Percentiles rank a stretch among this genome's conserved stretches.
These are phyloP conservation scores for Ctena decussata DNA, from an alignment of 2,888 invertebrate genomes.

Conservation along the genomic window DNA sequence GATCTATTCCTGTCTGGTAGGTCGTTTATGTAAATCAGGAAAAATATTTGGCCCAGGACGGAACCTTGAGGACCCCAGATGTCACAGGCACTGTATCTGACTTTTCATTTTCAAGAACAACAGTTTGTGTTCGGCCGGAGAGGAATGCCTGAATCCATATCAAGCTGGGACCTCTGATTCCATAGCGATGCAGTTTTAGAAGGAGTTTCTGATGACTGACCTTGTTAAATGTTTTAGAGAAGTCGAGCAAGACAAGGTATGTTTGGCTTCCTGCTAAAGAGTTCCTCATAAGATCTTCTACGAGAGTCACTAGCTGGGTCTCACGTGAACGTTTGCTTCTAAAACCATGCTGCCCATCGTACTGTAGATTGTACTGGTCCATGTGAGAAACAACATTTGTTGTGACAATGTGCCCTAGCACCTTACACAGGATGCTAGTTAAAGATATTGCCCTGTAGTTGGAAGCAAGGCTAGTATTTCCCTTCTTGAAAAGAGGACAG, in stretches of 20 bases:
- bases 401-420: too few relatives aligned
- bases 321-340: background rate
- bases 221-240: conserved; percentile 14
- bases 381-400: too few relatives aligned
- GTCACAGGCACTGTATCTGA: background rate
- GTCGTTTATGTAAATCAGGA: background rate
- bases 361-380: background rate
- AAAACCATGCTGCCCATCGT: conserved; percentile 3
- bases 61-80: background rate
- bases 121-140: background rate
- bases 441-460: too few relatives aligned
- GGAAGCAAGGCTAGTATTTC: too few relatives aligned
- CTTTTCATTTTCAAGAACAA: background rate
- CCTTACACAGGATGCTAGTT: too few relatives aligned
- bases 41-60: background rate
- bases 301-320: background rate
- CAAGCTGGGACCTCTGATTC: background rate
- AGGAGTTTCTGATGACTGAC: conserved; percentile 3
- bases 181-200: background rate
- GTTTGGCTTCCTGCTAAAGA: background rate
- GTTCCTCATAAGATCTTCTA: too few relatives aligned
- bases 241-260: conserved; percentile 2
- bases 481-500: too few relatives aligned
- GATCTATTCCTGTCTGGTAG: background rate
- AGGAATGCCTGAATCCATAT: conserved; percentile 7